Evolutionary conservation across 2,888 invertebrate genomes (phyloP).

Genomic region (Dichetophora obliterata): DNA sequence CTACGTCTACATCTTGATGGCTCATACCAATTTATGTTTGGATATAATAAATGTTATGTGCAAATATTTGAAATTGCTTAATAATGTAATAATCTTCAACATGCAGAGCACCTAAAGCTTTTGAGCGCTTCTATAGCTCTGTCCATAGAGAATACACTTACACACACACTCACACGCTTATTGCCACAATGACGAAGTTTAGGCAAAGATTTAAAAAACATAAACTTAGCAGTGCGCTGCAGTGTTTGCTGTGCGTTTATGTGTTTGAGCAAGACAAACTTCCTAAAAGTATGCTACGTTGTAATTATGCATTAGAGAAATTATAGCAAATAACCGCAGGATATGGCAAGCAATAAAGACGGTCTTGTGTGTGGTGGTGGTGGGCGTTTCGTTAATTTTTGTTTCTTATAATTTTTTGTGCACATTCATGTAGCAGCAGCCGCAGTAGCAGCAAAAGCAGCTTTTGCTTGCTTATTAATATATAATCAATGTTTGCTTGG

Average conservation of each 20-base stretch:
- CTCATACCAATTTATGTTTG: too few species aligned
- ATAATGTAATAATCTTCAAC: slow-evolving; percentile 53
- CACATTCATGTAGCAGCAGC: not conserved
- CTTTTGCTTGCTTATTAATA: slow-evolving; percentile 56
- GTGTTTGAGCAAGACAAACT: slow-evolving; percentile 29
- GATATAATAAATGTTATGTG: slow-evolving; percentile 6
- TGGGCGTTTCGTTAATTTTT: not conserved
- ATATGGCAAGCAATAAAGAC: not conserved
- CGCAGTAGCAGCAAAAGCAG: too few species aligned
- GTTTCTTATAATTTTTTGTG: not conserved
- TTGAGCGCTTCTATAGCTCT: not conserved
- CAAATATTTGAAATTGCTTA: slow-evolving; percentile 57
- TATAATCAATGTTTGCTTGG: slow-evolving; percentile 65
- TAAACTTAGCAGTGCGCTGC: not conserved
- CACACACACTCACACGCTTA: not conserved
- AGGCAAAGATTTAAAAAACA: slow-evolving; percentile 38
- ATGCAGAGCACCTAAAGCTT: not conserved
- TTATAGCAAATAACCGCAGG: slow-evolving; percentile 58
- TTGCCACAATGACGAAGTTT: not conserved
- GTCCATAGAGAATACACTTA: not conserved
- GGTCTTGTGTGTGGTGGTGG: not conserved
- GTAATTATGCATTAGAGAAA: slow-evolving; percentile 58
- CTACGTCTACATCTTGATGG: too few species aligned
- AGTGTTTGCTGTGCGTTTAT: not conserved
- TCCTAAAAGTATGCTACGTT: slow-evolving; percentile 33